Conservation (phyloP, 2,888 invertebrate genomes). For the Monopis laevigella region DNA sequence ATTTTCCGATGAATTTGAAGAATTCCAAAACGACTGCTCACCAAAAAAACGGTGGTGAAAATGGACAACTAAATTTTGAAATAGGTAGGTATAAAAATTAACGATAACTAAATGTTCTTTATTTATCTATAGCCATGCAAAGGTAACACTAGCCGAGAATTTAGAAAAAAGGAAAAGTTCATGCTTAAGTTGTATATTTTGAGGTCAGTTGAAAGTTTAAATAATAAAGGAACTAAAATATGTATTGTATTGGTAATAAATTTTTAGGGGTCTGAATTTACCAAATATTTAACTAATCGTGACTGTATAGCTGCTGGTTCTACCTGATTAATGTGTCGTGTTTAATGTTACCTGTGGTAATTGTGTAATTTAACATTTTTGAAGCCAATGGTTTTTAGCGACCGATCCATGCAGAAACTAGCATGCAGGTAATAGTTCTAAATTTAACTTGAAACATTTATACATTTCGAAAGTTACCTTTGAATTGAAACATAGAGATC, state of each 20-base stretch:
- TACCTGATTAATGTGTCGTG: background rate
- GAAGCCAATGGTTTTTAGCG: slow-evolving; percentile 19
- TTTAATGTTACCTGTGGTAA: slow-evolving; percentile 5
- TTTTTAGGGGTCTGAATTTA: no score
- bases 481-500: slow-evolving; percentile 29
- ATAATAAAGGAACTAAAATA: slow-evolving; percentile 15
- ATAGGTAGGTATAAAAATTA: background rate
- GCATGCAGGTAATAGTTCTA: slow-evolving; percentile 37
- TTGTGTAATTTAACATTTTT: background rate
- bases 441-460: slow-evolving; percentile 13
- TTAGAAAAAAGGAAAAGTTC: slow-evolving; percentile 33
- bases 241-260: background rate
- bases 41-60: background rate
- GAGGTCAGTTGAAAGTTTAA: slow-evolving; percentile 43
- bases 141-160: slow-evolving; percentile 34
- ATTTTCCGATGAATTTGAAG: no score
- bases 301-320: no score
- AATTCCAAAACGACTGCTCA: slow-evolving; percentile 8
- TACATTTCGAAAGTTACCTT: slow-evolving; percentile 32
- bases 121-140: slow-evolving; percentile 53
- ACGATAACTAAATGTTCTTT: background rate
- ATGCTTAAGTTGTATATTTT: slow-evolving; percentile 51
- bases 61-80: background rate
- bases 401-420: slow-evolving; percentile 36
- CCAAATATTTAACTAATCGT: background rate